A percentile compares a stretch with the other conserved stretches of the same genome.
Conservation (phyloP, 2,113 vertebrate species). For the Salminus brasiliensis region DNA sequence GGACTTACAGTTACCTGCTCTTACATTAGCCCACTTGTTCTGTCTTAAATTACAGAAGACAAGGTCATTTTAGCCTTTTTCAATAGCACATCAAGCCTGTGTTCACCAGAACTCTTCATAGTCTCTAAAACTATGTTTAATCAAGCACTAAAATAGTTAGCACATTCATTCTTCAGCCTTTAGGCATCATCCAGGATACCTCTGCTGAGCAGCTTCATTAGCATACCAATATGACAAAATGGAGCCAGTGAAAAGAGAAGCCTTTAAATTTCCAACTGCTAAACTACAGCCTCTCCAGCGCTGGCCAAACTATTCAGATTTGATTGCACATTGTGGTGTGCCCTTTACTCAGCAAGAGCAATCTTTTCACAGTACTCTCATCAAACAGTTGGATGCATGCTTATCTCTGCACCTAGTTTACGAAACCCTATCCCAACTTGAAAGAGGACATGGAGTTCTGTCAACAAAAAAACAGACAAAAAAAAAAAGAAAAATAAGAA, state of each 20-base stretch:
- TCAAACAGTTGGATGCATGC: neutral
- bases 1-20: neutral
- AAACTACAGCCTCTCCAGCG: conserved; percentile 9
- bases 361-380: conserved; percentile 22
- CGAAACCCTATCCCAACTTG: neutral
- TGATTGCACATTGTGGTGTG: conserved; percentile 39
- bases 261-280: conserved; percentile 23
- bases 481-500: no score
- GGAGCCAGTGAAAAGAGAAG: neutral
- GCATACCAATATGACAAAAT: conserved; percentile 42
- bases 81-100: neutral
- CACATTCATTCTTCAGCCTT: conserved; percentile 8
- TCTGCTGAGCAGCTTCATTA: conserved; percentile 29
- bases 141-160: neutral
- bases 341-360: conserved; percentile 32
- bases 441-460: no score
- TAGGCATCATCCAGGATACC: neutral
- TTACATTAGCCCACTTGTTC: neutral
- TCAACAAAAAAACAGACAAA: no score
- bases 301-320: conserved; percentile 39
- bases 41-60: neutral
- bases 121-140: neutral
- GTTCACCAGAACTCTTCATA: neutral
- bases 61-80: neutral
- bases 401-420: neutral